A percentile compares a stretch with the other conserved stretches of the same genome.
phyloP scores from a whole-genome alignment of 2,113 vertebrate species.

The Peromyscus polionotus region DNA sequence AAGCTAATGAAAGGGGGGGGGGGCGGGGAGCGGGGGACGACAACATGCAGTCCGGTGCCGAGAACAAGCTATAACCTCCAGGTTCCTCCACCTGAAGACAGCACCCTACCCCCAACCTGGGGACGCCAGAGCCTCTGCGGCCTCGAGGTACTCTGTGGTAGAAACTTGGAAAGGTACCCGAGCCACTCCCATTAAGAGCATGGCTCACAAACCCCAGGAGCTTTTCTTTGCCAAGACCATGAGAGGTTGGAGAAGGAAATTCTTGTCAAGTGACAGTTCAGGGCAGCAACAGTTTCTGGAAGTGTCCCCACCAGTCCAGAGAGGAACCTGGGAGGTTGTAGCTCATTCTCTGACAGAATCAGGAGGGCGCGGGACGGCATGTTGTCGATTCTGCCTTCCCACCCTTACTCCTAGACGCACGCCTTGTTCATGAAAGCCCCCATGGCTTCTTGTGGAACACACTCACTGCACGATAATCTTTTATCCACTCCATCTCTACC shows the following conservation, averaged over 20 bases:
- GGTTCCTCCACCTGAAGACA: neutral
- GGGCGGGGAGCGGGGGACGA: neutral
- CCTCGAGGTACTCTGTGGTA: no score
- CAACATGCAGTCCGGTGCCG: neutral
- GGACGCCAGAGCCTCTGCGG: neutral
- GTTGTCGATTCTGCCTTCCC: neutral
- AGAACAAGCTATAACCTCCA: neutral
- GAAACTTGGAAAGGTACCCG: neutral
- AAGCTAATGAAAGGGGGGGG: neutral
- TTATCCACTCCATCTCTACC: neutral
- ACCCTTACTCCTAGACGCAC: neutral
- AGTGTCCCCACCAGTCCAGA: neutral
- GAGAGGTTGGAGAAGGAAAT: neutral
- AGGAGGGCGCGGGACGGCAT: fast-evolving
- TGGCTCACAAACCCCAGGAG: neutral
- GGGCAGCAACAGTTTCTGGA: neutral
- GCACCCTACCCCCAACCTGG: neutral
- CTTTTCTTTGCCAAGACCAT: neutral
- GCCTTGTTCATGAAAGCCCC: neutral
- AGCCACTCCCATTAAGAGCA: neutral
- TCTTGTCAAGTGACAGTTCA: neutral
- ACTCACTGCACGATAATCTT: neutral
- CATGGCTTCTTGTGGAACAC: neutral
- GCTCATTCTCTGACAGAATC: neutral
- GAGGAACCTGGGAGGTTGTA: neutral